Conservation (phyloP, 2,888 invertebrate species). For the Torymus tubicola region DNA sequence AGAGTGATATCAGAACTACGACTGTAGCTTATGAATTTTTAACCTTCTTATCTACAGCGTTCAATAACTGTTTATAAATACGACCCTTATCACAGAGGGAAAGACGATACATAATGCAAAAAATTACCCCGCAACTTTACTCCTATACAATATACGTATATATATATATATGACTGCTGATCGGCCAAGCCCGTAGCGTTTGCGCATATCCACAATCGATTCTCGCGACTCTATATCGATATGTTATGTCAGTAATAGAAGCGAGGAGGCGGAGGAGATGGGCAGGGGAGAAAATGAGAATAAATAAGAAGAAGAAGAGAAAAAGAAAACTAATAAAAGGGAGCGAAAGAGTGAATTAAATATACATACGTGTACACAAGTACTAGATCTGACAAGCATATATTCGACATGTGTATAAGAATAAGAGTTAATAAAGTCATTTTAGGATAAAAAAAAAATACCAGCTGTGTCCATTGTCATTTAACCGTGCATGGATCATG, state of each 20-base stretch:
- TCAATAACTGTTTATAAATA: background rate
- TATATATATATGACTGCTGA: slow-evolving; percentile 1
- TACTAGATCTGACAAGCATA: slow-evolving; percentile 69
- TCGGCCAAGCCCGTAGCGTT: slow-evolving; percentile 11
- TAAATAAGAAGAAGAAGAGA: slow-evolving; percentile 28
- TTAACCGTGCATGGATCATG: background rate
- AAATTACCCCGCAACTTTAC: too few species aligned
- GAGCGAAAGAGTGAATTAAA: slow-evolving; percentile 54
- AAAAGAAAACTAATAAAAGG: slow-evolving; percentile 27
- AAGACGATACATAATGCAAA: too few species aligned
- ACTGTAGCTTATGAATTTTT: too few species aligned
- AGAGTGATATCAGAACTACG: too few species aligned
- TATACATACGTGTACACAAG: slow-evolving; percentile 67
- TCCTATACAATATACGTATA: background rate
- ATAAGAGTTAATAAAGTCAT: slow-evolving; percentile 75
- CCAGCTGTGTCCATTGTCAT: slow-evolving; percentile 33
- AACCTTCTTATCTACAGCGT: too few species aligned
- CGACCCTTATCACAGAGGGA: background rate
- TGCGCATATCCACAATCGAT: slow-evolving; percentile 34
- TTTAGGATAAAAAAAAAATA: slow-evolving; percentile 67
- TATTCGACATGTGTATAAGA: slow-evolving; percentile 72
- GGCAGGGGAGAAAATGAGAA: background rate
- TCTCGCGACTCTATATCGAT: slow-evolving; percentile 52
- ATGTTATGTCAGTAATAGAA: slow-evolving; percentile 52
- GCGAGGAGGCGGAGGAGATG: background rate